Evolutionary conservation across 2,113 vertebrate genomes (phyloP).

Genomic region (Pelvicachromis taeniatus): DNA sequence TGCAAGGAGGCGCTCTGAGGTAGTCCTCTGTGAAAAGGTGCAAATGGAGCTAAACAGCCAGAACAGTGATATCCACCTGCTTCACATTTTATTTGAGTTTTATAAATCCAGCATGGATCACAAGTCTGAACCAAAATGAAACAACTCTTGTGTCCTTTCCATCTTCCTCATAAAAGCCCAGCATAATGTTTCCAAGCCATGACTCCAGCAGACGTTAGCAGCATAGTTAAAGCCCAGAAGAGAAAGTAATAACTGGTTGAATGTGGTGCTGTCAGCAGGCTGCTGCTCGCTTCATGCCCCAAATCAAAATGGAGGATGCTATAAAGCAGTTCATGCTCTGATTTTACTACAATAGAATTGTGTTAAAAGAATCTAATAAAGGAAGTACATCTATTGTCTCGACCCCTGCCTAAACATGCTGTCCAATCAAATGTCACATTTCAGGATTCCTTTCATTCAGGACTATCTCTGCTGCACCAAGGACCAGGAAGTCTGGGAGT

Average conservation of each 20-base stretch:
- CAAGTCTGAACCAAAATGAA: neutral
- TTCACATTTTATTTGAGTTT: neutral
- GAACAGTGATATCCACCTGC: too few species aligned
- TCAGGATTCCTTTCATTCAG: neutral
- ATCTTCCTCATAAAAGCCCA: neutral
- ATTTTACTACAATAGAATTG: neutral
- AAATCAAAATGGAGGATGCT: neutral
- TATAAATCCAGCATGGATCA: neutral
- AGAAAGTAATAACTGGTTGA: neutral
- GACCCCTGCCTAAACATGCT: neutral
- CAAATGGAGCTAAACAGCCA: neutral
- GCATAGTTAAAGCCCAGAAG: neutral
- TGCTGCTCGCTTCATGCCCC: neutral
- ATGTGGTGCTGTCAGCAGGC: neutral
- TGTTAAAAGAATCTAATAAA: neutral
- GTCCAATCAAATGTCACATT: neutral
- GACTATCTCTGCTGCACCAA: neutral
- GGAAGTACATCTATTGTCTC: neutral
- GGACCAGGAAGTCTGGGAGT: neutral
- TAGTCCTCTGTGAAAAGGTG: neutral
- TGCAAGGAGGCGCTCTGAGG: neutral
- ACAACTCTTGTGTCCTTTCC: neutral
- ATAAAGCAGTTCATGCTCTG: neutral
- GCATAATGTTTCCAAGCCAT: neutral
- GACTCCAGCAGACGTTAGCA: neutral